Evolutionary conservation across 2,113 vertebrate genomes (phyloP).

Genomic region (Galeopterus variegatus): DNA sequence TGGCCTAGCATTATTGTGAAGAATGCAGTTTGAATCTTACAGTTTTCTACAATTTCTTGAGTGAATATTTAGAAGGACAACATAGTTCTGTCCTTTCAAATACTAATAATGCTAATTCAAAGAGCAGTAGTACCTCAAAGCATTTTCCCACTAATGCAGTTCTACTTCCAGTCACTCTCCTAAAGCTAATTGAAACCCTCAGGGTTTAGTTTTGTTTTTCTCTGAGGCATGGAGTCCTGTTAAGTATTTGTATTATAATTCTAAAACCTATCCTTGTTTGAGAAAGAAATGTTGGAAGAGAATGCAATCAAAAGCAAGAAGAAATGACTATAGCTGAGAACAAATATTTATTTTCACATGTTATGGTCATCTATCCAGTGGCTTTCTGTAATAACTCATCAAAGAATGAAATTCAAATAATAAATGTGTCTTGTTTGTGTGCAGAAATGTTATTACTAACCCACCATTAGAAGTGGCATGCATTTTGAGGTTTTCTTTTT

Average conservation of each 20-base stretch:
- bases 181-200: slow-evolving; percentile 59
- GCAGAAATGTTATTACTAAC: slow-evolving; percentile 50
- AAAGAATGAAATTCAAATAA: slow-evolving; percentile 44
- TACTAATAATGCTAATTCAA: slow-evolving; percentile 40
- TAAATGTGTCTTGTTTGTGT: slow-evolving; percentile 34
- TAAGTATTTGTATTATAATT: slow-evolving; percentile 64
- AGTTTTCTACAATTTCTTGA: slow-evolving; percentile 12
- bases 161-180: slow-evolving; percentile 63
- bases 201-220: slow-evolving; percentile 70
- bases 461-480: not conserved
- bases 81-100: not conserved
- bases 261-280: slow-evolving; percentile 57
- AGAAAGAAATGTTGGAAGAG: slow-evolving; percentile 69
- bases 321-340: slow-evolving; percentile 47
- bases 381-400: slow-evolving; percentile 37
- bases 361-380: not conserved
- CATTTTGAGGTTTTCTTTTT: not conserved
- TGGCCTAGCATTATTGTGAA: not conserved
- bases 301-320: slow-evolving; percentile 59
- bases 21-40: not conserved
- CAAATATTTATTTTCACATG: slow-evolving; percentile 69
- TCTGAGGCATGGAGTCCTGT: slow-evolving; percentile 51
- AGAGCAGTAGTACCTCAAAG: not conserved
- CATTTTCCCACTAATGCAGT: slow-evolving; percentile 15
- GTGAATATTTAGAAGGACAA: slow-evolving; percentile 2